Conservation (phyloP, 2,888 invertebrate genomes). For the Papilio elwesi region DNA sequence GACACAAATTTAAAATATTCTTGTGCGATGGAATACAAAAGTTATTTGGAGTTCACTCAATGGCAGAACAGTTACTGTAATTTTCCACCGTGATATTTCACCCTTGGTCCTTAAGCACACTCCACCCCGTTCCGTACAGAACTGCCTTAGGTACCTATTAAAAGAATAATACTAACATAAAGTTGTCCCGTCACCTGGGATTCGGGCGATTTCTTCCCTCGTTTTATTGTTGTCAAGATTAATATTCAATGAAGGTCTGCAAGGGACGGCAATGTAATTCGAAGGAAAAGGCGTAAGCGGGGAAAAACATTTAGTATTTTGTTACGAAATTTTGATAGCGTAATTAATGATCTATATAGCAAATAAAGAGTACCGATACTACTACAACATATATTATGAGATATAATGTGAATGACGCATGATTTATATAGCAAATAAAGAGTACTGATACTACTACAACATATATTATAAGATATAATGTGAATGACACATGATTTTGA, state of each 20-base stretch:
- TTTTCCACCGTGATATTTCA: conserved; percentile 8
- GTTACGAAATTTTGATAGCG: not conserved
- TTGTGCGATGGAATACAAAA: not conserved
- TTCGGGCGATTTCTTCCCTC: conserved; percentile 32
- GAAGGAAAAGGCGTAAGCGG: conserved; percentile 5
- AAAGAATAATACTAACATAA: conserved; percentile 24
- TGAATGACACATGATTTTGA: too few species aligned
- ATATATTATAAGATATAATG: too few species aligned
- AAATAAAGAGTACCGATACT: too few species aligned
- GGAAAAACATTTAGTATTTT: conserved; percentile 5
- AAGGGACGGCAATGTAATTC: conserved; percentile 17
- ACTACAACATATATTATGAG: too few species aligned
- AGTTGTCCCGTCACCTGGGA: conserved; percentile 38
- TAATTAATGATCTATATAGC: not conserved
- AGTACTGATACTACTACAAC: too few species aligned
- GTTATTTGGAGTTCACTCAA: not conserved
- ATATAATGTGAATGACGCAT: too few species aligned
- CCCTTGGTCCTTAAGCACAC: conserved; percentile 9
- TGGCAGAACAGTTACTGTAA: not conserved
- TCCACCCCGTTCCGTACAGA: conserved; percentile 18
- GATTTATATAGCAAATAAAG: not conserved
- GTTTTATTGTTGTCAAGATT: conserved; percentile 35
- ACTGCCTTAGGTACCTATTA: conserved; percentile 11
- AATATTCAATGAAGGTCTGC: conserved; percentile 38
- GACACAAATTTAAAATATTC: too few species aligned